Evolutionary conservation across 2,888 invertebrate genomes (phyloP), one percentile per base, ranked within the genome.

Genomic region (Papilio demoleus): DNA sequence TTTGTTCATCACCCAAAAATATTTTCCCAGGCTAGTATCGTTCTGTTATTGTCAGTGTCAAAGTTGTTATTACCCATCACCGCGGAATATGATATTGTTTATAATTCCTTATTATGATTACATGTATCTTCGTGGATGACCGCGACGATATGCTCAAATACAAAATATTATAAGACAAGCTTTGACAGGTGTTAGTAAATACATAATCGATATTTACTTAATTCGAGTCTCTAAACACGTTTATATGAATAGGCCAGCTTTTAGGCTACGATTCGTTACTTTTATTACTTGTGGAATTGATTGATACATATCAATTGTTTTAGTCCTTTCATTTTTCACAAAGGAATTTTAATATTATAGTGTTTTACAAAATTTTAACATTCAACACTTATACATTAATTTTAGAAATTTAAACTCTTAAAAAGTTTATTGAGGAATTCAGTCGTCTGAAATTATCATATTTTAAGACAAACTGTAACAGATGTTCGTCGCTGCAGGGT

Each of bases 131-230:
- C 17, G n/a, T 24, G 42, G 19, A 14, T 47, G 19, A 63, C 14
- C 12, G 45, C 45, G 34, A 31, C 22, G 36, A 22, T 59, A 36
- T 19, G 19, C 17, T 34, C 34, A 22, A 22, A 47, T 63, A 64
- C 50, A 5, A 50, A 47, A 63, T 63, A 36, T 63, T 63, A 63
- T 50, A 63, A 50, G 22, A 63, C n/a, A 3, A 6, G 27, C 19
- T 45, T 19, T 19, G 17, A 53, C 38, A 38, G 17, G 50, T 63
- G 63, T 63, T 50, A 34, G 36, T 62, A 19, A 2, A 42, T 1
- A n/a, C 17, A 17, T 19, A n/a, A n/a, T n/a, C n/a, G n/a, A n/a
- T n/a, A n/a, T n/a, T n/a, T n/a, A n/a, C n/a, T n/a, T n/a, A n/a
- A n/a, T n/a, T n/a, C n/a, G n/a, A n/a, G n/a, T n/a, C n/a, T n/a